Base-by-base conservation (phyloP, 2,113 vertebrate genomes). In the Bubo scandiacus region DNA sequence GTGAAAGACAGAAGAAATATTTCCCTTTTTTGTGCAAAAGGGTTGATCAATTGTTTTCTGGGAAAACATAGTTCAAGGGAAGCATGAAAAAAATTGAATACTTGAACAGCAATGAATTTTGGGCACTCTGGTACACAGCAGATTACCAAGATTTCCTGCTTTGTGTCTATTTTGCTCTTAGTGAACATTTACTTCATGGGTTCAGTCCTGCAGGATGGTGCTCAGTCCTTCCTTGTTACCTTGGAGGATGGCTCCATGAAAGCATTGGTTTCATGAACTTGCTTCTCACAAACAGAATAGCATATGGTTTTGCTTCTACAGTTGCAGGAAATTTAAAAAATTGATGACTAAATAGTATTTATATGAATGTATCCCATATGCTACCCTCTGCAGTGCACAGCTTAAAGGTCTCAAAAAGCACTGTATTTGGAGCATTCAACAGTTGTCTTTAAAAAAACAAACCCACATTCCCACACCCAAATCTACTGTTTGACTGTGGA, bases 1-100 rank as follows among this genome's bases (percentile, higher is more conserved):
- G 86, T 67, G 72, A 92, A 97, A 97, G 73, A 32, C 34, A 40
- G 52, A 15, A 70, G 68, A 90, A 96, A 84, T 90, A 78, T 38
- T 93, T 86, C 66, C 73, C 74, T 92, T 86, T 97, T 97, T 88
- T 90, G 58, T 95, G 58, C 81, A 96, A 92, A 96, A 83, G 88
- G 19, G 52, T 45, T 90, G 85, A 94, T 88, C 85, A 92, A 71
- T 84, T 92, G 36, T 96, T 96, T 96, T 59, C 49, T 65, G 32
- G 55, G 55, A 81, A 73, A 78, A 49, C 4, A 57, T 0, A 47
- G 10, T 22, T 38, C 20, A 34, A 79, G 49, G 40, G 54, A 79
- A n/a, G 13, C 43, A 32, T 52, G 20, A 29, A 30, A 68, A 22
- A 42, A 42, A 57, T 5, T 8, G 17, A 65, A 34, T 2, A 2